A percentile compares a stretch with the other conserved stretches of the same genome.
These are phyloP conservation scores for Pseudopodoces humilis DNA, from an alignment of 2,113 vertebrate species.

Conservation along the genomic window DNA sequence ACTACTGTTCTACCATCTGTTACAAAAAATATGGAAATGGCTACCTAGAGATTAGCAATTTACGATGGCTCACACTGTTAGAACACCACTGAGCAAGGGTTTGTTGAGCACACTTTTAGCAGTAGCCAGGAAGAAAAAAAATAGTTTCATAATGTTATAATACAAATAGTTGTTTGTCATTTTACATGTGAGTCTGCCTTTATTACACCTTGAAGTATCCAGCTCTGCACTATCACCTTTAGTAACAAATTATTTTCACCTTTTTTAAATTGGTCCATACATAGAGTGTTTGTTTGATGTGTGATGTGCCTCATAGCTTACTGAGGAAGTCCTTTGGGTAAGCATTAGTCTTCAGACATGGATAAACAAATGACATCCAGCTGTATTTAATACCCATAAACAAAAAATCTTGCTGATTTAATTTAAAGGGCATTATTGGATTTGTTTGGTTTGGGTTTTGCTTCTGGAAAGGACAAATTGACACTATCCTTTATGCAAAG, in stretches of 20 bases:
- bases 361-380: not conserved
- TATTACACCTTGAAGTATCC: not conserved
- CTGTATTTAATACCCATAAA: not conserved
- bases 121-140: slow-evolving; percentile 11
- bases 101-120: not conserved
- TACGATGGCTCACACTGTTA: not conserved
- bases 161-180: not conserved
- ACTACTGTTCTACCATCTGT: slow-evolving; percentile 1
- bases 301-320: not conserved
- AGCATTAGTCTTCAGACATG: not conserved
- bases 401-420: not conserved
- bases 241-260: not conserved
- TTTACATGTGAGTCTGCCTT: not conserved
- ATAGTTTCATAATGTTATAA: not conserved
- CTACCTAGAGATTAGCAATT: slow-evolving; percentile 17
- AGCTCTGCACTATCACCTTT: not conserved
- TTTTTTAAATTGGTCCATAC: not conserved
- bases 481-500: not conserved
- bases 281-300: not conserved
- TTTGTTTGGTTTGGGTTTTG: not conserved
- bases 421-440: not conserved
- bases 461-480: not conserved
- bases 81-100: not conserved
- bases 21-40: slow-evolving; percentile 17
- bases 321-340: not conserved